These are phyloP conservation scores for Cochlearius cochlearius DNA, from an alignment of 2,113 vertebrate genomes.

Conservation along the genomic window DNA sequence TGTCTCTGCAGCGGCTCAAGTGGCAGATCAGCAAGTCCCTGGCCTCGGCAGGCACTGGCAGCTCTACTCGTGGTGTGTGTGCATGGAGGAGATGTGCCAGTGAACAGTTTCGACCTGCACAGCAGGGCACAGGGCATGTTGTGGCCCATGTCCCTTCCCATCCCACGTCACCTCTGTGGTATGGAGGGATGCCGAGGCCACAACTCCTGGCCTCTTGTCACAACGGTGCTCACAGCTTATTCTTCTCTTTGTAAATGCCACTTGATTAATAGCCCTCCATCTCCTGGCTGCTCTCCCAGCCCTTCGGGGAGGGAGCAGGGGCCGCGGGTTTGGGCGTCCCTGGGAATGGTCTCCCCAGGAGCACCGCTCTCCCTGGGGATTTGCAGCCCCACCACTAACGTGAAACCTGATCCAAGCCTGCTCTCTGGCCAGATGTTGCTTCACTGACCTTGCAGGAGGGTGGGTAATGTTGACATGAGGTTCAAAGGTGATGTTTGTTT, in stretches of 20 bases:
- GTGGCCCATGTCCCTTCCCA: accelerated
- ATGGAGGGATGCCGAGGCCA: background rate
- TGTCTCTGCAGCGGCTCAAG: background rate
- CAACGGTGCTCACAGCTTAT: background rate
- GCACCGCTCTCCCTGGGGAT: background rate
- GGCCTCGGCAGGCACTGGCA: background rate
- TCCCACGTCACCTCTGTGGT: background rate
- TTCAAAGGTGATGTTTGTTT: conserved; percentile 58
- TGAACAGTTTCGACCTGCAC: background rate
- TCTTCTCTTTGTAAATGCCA: background rate
- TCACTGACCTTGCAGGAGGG: conserved; percentile 1
- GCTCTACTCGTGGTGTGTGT: background rate
- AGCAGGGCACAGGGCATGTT: background rate
- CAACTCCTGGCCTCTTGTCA: background rate
- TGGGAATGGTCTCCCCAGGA: background rate
- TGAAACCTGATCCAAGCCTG: background rate
- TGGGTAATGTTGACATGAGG: background rate
- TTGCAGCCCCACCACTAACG: background rate
- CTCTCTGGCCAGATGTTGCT: background rate
- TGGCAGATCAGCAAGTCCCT: background rate
- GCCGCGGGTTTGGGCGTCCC: background rate
- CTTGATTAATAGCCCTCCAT: background rate
- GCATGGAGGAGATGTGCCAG: background rate
- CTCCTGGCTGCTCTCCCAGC: background rate
- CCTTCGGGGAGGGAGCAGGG: background rate